Base-by-base conservation (phyloP, 2,888 invertebrate species). In the Hypselothyrea guttata region DNA sequence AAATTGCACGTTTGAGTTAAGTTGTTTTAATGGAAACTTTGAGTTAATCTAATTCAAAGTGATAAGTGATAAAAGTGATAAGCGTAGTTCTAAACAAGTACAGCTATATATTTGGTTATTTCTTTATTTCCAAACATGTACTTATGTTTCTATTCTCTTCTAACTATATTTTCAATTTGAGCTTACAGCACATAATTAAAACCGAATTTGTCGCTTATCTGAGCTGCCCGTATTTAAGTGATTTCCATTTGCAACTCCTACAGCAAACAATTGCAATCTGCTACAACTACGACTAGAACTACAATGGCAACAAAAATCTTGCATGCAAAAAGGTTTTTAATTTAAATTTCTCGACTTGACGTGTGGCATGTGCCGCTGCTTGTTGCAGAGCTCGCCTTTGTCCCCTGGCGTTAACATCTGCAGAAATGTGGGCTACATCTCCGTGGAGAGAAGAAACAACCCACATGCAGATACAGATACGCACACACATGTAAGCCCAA, bases 301-400 rank as follows among this genome's bases (percentile, higher is more conserved):
- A 65, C 59, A 76, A 34, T 31, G 42, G 8, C 52, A 56, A 37
- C 49, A 57, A 56, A 62, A 54, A 45, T 57, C 63, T 69, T 75
- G 73, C 66, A 69, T 66, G 82, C 78, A 75, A 81, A 77, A 84
- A 79, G 77, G 71, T 82, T 81, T 74, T 75, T 74, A 82, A 87
- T 84, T 75, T 84, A 87, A 86, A 86, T 85, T 86, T 79, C 71
- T 74, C 77, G 47, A 71, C 65, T 71, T 86, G 83, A 84, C 76
- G 75, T 83, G 75, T 71, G 74, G 71, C 75, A 84, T 84, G 84
- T 86, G 86, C 72, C 75, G 77, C 49, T 67, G 66, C 60, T 74
- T 53, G 42, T 42, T 42, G 42, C 35, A 33, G 16, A 40, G 35
- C 8, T 54, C 31, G 7, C 27, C 27, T 63, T 49, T 53, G 33